Evolutionary conservation across 2,888 invertebrate genomes (phyloP).

Genomic region (Gastrophysa polygoni): DNA sequence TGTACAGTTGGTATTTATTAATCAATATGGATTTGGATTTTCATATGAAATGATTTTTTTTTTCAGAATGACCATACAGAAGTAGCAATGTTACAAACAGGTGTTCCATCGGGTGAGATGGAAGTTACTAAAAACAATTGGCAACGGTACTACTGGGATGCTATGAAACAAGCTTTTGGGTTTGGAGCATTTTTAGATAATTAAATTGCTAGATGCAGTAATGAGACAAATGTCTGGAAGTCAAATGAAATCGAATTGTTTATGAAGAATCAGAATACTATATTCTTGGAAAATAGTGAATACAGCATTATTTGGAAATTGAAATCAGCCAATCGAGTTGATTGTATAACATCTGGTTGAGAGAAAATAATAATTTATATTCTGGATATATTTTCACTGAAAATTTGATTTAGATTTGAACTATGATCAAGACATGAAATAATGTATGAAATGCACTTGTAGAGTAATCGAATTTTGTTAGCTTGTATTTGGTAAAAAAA

Average conservation of each 20-base stretch:
- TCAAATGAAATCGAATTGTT: neutral
- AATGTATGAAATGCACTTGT: too few relatives aligned
- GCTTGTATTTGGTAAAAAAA: too few relatives aligned
- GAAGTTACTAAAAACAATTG: constrained; percentile 86
- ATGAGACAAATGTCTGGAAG: neutral
- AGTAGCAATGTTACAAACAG: constrained; percentile 79
- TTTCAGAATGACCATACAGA: constrained; percentile 82
- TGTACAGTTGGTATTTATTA: neutral
- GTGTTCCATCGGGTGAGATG: constrained; percentile 81
- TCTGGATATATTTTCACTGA: too few relatives aligned
- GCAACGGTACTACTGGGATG: constrained; percentile 93
- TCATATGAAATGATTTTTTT: too few relatives aligned
- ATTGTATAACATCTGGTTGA: too few relatives aligned
- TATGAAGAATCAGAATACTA: neutral
- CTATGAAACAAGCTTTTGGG: constrained; percentile 91
- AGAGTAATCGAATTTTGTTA: neutral
- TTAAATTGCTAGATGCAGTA: neutral
- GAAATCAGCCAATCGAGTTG: too few relatives aligned
- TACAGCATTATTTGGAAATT: too few relatives aligned
- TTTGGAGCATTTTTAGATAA: constrained; percentile 72
- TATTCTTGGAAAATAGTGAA: too few relatives aligned
- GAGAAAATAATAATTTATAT: too few relatives aligned
- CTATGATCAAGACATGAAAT: too few relatives aligned
- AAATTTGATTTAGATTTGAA: neutral
- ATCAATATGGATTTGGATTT: too few relatives aligned